Conservation (phyloP, 2,888 invertebrate species). For the Psococerastis gibbosa region DNA sequence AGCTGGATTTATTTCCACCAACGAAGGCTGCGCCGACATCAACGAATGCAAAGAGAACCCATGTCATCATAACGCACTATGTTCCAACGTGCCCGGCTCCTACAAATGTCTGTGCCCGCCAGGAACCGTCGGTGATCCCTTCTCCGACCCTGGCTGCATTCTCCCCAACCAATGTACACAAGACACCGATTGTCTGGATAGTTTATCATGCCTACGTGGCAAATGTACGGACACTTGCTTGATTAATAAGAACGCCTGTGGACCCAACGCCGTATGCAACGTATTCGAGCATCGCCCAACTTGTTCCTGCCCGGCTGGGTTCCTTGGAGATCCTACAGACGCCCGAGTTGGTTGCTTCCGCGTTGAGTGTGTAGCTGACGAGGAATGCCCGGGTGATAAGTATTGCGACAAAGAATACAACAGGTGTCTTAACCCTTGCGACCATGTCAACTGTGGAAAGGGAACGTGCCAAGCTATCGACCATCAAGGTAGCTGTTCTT, state of each 20-base stretch:
- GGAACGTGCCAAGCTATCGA: constrained; percentile 55
- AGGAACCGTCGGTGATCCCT: constrained; percentile 57
- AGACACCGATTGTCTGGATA: constrained; percentile 54
- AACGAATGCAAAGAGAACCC: constrained; percentile 63
- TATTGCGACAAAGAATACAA: constrained; percentile 55
- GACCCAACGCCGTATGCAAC: constrained; percentile 54
- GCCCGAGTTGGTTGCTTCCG: constrained; percentile 64
- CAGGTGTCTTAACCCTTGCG: constrained; percentile 70
- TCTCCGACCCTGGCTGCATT: constrained; percentile 52
- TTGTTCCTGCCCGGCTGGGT: constrained; percentile 63
- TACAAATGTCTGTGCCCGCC: constrained; percentile 61
- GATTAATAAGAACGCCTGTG: constrained; percentile 44
- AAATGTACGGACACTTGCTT: constrained; percentile 67
- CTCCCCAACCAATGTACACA: constrained; percentile 55
- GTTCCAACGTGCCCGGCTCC: constrained; percentile 61
- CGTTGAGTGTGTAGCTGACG: constrained; percentile 64
- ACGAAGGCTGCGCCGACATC: constrained; percentile 59
- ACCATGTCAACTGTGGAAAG: constrained; percentile 54
- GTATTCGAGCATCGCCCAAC: constrained; percentile 49
- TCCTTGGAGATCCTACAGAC: constrained; percentile 63
- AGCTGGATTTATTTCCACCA: constrained; percentile 51
- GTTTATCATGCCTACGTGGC: constrained; percentile 51
- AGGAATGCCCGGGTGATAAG: constrained; percentile 55
- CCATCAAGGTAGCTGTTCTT: constrained; percentile 53
- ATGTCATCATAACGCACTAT: constrained; percentile 62